Evolutionary conservation across 2,113 vertebrate species (phyloP), one percentile per base, ranked within the genome.

Genomic region (Cyprinus carpio): DNA sequence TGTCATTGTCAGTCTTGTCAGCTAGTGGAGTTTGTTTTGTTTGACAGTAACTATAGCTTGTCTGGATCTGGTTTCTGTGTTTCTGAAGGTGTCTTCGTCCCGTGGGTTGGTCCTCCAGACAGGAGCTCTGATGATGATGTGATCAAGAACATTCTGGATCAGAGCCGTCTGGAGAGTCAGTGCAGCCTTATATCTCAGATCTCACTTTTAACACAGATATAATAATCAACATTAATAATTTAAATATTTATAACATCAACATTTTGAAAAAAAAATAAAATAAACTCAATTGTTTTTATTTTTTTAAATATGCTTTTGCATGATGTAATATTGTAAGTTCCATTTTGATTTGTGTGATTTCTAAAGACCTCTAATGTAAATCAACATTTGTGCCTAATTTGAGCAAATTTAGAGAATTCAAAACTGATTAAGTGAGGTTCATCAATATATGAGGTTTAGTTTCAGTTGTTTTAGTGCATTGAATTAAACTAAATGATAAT

Each of bases 91-190:
- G 97, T 98, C 56, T 60, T 60, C 92, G 98, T 97, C 23, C 96
- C 97, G 54, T 93, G 96, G 25, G 96, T 97, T 91, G 96, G 96
- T 90, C 96, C 96, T 89, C 94, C 96, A 2, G 97, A 99, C 90
- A 94, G 95, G 10, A 95, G 96, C 92, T 98, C 97, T 82, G 97
- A 99, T 54, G 96, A 99, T 56, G 96, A 99, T 92, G 97, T 96
- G 58, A 99, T 99, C 95, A 99, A 97, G 94, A 98, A 96, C 87
- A 99, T 99, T 91, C 95, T 98, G 7, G 98, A 99, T 83, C 96
- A 99, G 71, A 74, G 40, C 9, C 71, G 94, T 96, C 97, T 90
- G 99, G 97, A 93, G 95, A 96, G 94, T 97, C 98, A 93, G 95
- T 99, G 90, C 97, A 98, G 6, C 54, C 18, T 54, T 16, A 54